Evolutionary conservation across 2,113 vertebrate species (phyloP), one percentile per base, ranked within the genome.

Genomic region (Anolis sagrei): DNA sequence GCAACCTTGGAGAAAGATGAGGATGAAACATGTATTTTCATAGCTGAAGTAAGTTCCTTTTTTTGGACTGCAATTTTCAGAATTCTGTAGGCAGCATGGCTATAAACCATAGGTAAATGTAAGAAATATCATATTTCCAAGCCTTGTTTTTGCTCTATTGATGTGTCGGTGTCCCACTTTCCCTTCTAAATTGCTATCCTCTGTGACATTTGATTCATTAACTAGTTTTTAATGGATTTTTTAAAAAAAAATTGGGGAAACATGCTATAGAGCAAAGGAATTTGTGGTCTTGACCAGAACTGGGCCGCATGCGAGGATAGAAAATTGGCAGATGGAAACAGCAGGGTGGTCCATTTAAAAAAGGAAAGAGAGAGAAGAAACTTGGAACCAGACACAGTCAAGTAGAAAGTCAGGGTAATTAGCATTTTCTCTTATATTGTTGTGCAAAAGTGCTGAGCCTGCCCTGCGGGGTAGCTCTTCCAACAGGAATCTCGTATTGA

Each of bases 371-470:
- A 54, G 16, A 54, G 10, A 54, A 51, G 16, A 54, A 54, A 13
- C 44, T 32, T 61, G 16, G 11, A 36, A 13, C 29, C 66, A 72
- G 29, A 81, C 27, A 29, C 58, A 68, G 29, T 48, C 32, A 44
- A 61, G 32, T 79, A 70, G 34, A 85, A 85, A 73, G 51, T 44
- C 76, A 79, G 66, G 19, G 70, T 79, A 72, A 44, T 79, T 79
- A 62, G 58, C 61, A 68, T 39, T 23, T 86, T 27, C 44, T 27
- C 62, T n/a, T 49, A 78, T 25, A 16, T 39, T 32, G 19, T 23
- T 68, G n/a, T 27, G 32, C 11, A 81, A 68, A 76, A 66, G 48
- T 9, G 14, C 44, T 39, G 61, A 16, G 16, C 27, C 34, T 18
- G 27, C 79, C 62, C 14, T 36, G 70, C 7, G 39, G 29, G 58